A percentile compares a stretch with the other conserved stretches of the same genome.
These are phyloP conservation scores for Heliconius erato DNA, from an alignment of 2,888 invertebrate species.

Conservation along the genomic window DNA sequence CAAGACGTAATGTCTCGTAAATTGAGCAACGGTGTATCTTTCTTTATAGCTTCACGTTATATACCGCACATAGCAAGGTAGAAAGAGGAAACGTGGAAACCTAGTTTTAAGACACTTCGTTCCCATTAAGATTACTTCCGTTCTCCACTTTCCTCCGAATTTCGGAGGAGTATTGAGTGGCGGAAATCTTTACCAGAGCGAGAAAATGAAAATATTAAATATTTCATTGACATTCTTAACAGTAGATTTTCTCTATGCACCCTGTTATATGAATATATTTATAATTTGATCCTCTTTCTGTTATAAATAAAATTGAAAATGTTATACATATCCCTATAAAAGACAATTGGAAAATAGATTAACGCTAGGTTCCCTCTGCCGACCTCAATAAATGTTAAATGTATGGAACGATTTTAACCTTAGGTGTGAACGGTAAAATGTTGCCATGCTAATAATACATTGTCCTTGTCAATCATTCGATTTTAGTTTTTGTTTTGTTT, in stretches of 20 bases:
- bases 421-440: not conserved
- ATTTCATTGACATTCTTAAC: too few species aligned
- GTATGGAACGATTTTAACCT: not conserved
- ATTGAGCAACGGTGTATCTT: too few species aligned
- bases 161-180: not conserved
- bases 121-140: not conserved
- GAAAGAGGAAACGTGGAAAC: not conserved
- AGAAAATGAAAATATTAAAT: not conserved
- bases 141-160: not conserved
- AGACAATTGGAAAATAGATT: too few species aligned
- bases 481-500: conserved; percentile 8
- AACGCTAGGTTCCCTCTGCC: too few species aligned
- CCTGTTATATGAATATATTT: too few species aligned
- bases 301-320: too few species aligned
- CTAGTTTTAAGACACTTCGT: not conserved
- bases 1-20: too few species aligned
- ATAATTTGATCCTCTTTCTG: too few species aligned
- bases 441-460: conserved; percentile 16
- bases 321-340: too few species aligned
- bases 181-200: not conserved
- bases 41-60: too few species aligned
- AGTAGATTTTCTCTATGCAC: too few species aligned
- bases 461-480: conserved; percentile 32
- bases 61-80: too few species aligned
- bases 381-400: not conserved